Conservation (phyloP, 1,140 invertebrate species). For the Cydia strobilella region DNA sequence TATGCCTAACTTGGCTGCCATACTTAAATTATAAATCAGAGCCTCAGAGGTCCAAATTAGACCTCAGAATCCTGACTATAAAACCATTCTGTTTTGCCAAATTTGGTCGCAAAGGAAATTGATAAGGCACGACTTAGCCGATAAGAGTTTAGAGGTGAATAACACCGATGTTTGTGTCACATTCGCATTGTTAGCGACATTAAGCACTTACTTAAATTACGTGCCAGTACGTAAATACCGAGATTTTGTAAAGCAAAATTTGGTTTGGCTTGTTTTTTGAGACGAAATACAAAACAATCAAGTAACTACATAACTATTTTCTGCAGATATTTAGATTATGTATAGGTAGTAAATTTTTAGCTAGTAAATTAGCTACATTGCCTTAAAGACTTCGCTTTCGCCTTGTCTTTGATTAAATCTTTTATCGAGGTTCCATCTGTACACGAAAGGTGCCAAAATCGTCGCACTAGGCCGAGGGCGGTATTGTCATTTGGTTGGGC, state of each 20-base stretch:
- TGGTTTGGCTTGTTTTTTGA: not conserved
- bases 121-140: slow-evolving; percentile 27
- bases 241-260: not conserved
- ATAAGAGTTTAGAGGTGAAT: slow-evolving; percentile 29
- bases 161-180: slow-evolving; percentile 19
- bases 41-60: not conserved
- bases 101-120: slow-evolving; percentile 19
- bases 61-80: not conserved
- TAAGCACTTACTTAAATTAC: not conserved
- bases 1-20: not conserved
- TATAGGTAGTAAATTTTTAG: too few species aligned
- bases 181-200: not conserved
- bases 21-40: not conserved
- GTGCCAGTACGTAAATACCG: not conserved
- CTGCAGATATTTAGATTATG: too few species aligned
- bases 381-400: too few species aligned
- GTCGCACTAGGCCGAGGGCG: too few species aligned
- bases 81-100: not conserved
- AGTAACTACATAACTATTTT: too few species aligned
- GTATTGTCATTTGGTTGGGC: too few species aligned
- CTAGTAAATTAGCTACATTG: too few species aligned
- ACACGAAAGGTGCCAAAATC: too few species aligned
- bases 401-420: too few species aligned
- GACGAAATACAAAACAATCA: too few species aligned
- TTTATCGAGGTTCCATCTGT: too few species aligned